Base-by-base conservation (phyloP, 1,140 invertebrate species). In the Camponotus vicinus region DNA sequence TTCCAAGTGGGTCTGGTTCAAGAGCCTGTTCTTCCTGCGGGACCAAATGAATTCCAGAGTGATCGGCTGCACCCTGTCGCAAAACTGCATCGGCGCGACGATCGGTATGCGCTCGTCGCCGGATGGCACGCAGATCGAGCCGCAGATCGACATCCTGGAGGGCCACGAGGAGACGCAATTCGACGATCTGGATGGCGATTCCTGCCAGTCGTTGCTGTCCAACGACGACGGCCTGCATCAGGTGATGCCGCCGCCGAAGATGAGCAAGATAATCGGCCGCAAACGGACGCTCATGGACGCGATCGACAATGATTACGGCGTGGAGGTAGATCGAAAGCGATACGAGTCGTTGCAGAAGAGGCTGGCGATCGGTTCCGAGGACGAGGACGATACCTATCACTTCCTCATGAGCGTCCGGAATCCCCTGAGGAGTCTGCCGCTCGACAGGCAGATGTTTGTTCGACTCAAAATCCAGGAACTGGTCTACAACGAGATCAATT, bases 391-490 rank as follows among this genome's bases (percentile, higher is more conserved):
- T 18, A 93, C 93, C 73, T 93, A 93, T 82, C 93, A 93, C 34
- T 94, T 94, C 63, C 87, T 93, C 0, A 93, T 94, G 92, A 94
- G 93, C 79, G 88, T 94, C 0, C 78, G 92, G 13, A 93, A 92
- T 71, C 93, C 93, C 0, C 40, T 94, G 40, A 89, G 92, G 27
- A 93, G 91, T 66, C 75, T 94, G 32, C 92, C 93, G 3, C 89
- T 93, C 21, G 92, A 93, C n/a, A 85, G 93, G 15, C 93, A 94
- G 61, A 92, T 93, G 89, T 93, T 90, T 45, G 90, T 94, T 5
- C 83, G 93, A n/a, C 69, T 94, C 1, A 94, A 94, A 76, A 94
- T 94, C n/a, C 93, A 94, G 77, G 92, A 94, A 85, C 76, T 94
- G 21, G 91, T 94, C 49, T 92, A 93, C 66, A 92, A 93, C 64